Base-by-base conservation (phyloP, 2,797 vertebrate genomes). In the Glossophaga mutica region DNA sequence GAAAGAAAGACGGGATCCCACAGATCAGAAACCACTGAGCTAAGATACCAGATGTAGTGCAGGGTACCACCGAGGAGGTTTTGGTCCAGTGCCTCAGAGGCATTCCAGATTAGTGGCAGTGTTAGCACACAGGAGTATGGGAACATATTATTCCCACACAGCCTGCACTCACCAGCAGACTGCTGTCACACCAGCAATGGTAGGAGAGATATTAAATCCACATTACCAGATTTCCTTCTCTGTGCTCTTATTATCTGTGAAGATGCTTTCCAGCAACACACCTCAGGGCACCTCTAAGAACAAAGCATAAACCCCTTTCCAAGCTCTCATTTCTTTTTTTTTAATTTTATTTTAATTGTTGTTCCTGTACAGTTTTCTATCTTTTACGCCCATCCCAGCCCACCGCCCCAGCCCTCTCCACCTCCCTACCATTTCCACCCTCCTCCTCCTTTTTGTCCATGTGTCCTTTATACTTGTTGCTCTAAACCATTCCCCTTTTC, bases 1-100 rank as follows among this genome's bases (percentile, higher is more conserved):
- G 12, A 42, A 93, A 71, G 90, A 5, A 52, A 55, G 19, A 26
- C 18, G 14, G 14, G 4, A 79, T 70, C 24, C 39, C 62, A 77
- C 74, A 94, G 5, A 29, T 42, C 8, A 71, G 32, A 32, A 67
- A 59, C 6, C 12, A 6, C 4, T 24, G 44, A 77, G 12, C 3
- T 65, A 48, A 93, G 44, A 6, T 24, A 65, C 44, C 1, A 16
- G 29, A 70, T 2, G 0, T 0, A 26, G 11, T 2, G 7, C n/a
- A 6, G 12, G 14, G 14, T 0, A 12, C 7, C 2, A 6, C 39
- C 32, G 11, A 11, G 4, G 16, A 8, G 2, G 0, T 6, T n/a
- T n/a, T 9, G 1, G 29, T 2, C 67, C n/a, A 62, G 21, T 19
- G 59, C 55, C 52, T 73, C 70, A 55, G 55, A 59, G 32, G 84